Conservation (phyloP, 2,113 vertebrate genomes). For the Phalacrocorax carbo region DNA sequence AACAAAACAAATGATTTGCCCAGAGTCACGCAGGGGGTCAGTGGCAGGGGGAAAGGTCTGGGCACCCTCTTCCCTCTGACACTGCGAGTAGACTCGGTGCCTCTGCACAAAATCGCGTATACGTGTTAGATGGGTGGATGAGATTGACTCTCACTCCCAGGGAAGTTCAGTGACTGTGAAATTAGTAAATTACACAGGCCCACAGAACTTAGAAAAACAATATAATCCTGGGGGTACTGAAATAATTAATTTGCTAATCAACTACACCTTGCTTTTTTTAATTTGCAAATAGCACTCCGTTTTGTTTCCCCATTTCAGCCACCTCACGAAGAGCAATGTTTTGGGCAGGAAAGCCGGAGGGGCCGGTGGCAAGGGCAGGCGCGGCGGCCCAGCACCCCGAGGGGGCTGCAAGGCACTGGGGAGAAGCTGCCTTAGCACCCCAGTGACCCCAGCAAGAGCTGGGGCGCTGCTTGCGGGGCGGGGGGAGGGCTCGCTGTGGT, state of each 20-base stretch:
- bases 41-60: not conserved
- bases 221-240: conserved; percentile 73
- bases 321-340: not conserved
- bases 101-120: not conserved
- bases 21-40: not conserved
- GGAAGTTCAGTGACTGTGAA: conserved; percentile 76
- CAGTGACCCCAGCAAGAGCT: not conserved
- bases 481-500: not conserved
- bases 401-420: not conserved
- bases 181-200: conserved; percentile 64
- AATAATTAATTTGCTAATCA: conserved; percentile 82
- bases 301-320: conserved; percentile 30
- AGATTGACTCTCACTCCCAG: conserved; percentile 45
- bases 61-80: not conserved
- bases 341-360: not conserved
- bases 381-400: fast-evolving
- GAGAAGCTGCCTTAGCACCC: fast-evolving
- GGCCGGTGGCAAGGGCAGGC: not conserved
- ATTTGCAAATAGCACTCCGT: conserved; percentile 29
- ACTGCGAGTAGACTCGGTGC: not conserved
- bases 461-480: not conserved
- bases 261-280: conserved; percentile 67
- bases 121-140: not conserved
- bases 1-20: not conserved
- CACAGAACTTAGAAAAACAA: conserved; percentile 70